These are phyloP conservation scores for Bimastos eiseni DNA, from an alignment of 2,888 invertebrate genomes.

Conservation along the genomic window DNA sequence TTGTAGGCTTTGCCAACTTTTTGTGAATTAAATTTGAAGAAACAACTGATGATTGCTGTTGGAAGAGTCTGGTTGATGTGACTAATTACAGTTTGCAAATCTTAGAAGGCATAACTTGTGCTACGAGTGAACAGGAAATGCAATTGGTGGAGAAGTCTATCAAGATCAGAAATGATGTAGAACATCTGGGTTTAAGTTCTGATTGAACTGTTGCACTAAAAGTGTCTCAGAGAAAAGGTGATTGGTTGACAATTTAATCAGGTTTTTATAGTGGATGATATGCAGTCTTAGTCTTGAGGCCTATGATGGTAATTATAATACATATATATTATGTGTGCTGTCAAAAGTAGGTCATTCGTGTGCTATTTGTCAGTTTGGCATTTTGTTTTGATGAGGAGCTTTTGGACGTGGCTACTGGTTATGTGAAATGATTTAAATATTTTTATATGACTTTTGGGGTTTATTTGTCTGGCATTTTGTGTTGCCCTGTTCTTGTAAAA, in stretches of 20 bases:
- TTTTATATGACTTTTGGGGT: constrained; percentile 20
- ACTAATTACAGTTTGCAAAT: not conserved
- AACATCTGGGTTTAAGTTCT: not conserved
- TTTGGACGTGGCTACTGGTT: not conserved
- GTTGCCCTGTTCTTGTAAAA: not conserved
- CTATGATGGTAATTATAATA: not conserved
- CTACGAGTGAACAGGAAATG: not conserved
- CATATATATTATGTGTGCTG: not conserved
- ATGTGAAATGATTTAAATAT: constrained; percentile 8
- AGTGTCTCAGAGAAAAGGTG: not conserved
- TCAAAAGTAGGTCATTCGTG: not conserved
- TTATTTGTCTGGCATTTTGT: not conserved
- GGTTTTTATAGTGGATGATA: not conserved
- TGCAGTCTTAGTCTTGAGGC: not conserved
- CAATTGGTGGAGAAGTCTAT: not conserved
- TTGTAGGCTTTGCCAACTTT: not conserved
- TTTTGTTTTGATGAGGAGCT: not conserved
- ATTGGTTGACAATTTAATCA: not conserved
- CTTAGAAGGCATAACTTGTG: not conserved
- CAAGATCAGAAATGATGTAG: not conserved
- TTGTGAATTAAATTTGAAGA: not conserved
- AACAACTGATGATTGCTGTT: not conserved
- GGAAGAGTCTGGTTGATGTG: not conserved
- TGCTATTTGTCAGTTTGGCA: not conserved
- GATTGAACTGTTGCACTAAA: not conserved